Evolutionary conservation across 2,113 vertebrate species (phyloP), one percentile per base, ranked within the genome.

Genomic region (Thalassarche chlororhynchos): DNA sequence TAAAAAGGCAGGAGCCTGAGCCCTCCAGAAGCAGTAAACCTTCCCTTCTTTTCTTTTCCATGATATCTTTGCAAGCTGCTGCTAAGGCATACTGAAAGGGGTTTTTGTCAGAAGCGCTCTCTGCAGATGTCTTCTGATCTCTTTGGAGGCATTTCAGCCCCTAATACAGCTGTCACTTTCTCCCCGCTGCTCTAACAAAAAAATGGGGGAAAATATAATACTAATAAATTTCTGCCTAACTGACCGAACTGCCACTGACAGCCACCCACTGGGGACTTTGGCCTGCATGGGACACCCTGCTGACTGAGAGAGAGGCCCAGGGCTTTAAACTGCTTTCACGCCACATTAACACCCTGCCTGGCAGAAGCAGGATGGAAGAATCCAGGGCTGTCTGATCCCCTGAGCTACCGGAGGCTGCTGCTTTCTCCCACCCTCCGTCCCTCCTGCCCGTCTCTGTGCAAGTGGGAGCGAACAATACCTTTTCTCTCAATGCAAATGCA

Each of bases 91-190:
- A 9, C 76, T 96, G 91, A 97, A 97, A 97, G 89, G 82, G 69
- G 58, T 14, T 95, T 97, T 96, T 97, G 88, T 96, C 88, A 96
- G 79, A 38, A 96, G 81, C 86, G 58, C 64, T 79, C 86, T 66
- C 91, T 21, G 91, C 95, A 96, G 93, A 96, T 91, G 89, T 93
- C 96, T 93, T 29, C 91, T 91, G 95, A 97, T 93, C 95, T 80
- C 90, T 95, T 85, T 54, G 87, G 94, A 97, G 89, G 89, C 90
- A 87, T 85, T 94, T 84, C 90, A 94, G 85, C 76, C 89, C 85
- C 87, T 92, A 88, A 93, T 58, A 93, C 93, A 97, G 93, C 95
- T 95, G 97, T 90, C 97, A 92, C 96, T 84, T 96, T 94, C 85
- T 87, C 85, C 85, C 42, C 3, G 21, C 77, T 5, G 84, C 96